A percentile compares a stretch with the other conserved stretches of the same genome.
Evolutionary conservation across 2,888 invertebrate genomes (phyloP).

Genomic region (Melanotus villosus): DNA sequence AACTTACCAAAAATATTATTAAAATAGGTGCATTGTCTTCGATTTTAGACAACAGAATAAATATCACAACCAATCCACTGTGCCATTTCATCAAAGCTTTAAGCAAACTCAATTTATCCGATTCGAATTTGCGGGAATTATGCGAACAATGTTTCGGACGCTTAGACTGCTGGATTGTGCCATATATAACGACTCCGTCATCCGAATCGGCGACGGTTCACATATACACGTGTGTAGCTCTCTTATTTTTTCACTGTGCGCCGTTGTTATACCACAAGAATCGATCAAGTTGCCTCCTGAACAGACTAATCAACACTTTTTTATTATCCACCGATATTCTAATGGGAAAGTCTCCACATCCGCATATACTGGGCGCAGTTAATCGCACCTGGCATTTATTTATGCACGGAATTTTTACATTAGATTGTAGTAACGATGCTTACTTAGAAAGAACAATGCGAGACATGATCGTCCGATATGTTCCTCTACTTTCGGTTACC

Average conservation of each 20-base stretch:
- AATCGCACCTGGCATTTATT: slow-evolving; percentile 71
- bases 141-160: slow-evolving; percentile 62
- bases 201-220: slow-evolving; percentile 59
- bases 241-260: slow-evolving; percentile 61
- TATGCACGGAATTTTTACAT: slow-evolving; percentile 69
- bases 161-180: slow-evolving; percentile 57
- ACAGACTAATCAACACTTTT: slow-evolving; percentile 69
- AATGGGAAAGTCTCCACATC: slow-evolving; percentile 67
- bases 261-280: slow-evolving; percentile 61
- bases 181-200: slow-evolving; percentile 57
- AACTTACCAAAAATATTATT: slow-evolving; percentile 57
- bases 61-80: slow-evolving; percentile 52
- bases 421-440: slow-evolving; percentile 68
- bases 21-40: slow-evolving; percentile 58
- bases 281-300: slow-evolving; percentile 68
- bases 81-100: neutral
- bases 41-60: slow-evolving; percentile 37
- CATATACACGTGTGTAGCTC: slow-evolving; percentile 60
- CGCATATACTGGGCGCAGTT: slow-evolving; percentile 67
- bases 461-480: slow-evolving; percentile 67
- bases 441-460: slow-evolving; percentile 69
- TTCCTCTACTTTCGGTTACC: slow-evolving; percentile 59
- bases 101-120: slow-evolving; percentile 46
- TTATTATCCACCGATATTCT: slow-evolving; percentile 70
- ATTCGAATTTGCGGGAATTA: slow-evolving; percentile 52